Evolutionary conservation across 2,113 vertebrate species (phyloP).

Genomic region (Sterrhoptilus dennistouni): DNA sequence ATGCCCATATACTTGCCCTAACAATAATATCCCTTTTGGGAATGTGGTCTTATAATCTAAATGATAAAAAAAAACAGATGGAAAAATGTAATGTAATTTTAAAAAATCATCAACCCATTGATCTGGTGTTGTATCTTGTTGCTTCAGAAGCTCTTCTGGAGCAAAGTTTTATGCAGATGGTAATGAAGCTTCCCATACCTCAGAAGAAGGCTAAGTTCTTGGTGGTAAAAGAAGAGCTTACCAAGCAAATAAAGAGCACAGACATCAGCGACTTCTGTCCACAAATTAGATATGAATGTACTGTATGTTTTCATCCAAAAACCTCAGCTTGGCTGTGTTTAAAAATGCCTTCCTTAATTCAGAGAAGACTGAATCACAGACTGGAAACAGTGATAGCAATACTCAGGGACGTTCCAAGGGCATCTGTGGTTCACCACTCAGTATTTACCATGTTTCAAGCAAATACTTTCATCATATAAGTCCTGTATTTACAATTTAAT

Average conservation of each 20-base stretch:
- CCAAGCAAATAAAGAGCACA: slow-evolving; percentile 64
- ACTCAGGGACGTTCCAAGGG: slow-evolving; percentile 56
- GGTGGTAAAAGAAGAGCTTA: slow-evolving; percentile 67
- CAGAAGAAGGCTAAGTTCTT: slow-evolving; percentile 21
- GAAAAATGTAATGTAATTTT: background rate
- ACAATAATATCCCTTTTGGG: background rate
- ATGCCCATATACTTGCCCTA: background rate
- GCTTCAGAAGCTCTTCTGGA: background rate
- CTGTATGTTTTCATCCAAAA: slow-evolving; percentile 62
- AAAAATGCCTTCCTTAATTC: slow-evolving; percentile 49
- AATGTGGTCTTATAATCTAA: background rate
- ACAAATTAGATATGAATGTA: slow-evolving; percentile 73
- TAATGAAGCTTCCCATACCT: slow-evolving; percentile 43
- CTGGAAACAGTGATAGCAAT: slow-evolving; percentile 73
- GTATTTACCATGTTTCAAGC: slow-evolving; percentile 41
- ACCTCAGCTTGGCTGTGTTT: slow-evolving; percentile 52
- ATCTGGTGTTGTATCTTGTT: background rate
- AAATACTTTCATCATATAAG: slow-evolving; percentile 27
- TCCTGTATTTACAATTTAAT: slow-evolving; percentile 1
- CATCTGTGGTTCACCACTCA: slow-evolving; percentile 62
- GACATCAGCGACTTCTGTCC: slow-evolving; percentile 73
- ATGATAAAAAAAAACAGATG: background rate
- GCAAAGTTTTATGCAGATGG: slow-evolving; percentile 21
- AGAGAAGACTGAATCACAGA: slow-evolving; percentile 63
- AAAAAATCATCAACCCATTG: background rate